Base-by-base conservation (phyloP, 2,113 vertebrate genomes). In the Rhea americana region DNA sequence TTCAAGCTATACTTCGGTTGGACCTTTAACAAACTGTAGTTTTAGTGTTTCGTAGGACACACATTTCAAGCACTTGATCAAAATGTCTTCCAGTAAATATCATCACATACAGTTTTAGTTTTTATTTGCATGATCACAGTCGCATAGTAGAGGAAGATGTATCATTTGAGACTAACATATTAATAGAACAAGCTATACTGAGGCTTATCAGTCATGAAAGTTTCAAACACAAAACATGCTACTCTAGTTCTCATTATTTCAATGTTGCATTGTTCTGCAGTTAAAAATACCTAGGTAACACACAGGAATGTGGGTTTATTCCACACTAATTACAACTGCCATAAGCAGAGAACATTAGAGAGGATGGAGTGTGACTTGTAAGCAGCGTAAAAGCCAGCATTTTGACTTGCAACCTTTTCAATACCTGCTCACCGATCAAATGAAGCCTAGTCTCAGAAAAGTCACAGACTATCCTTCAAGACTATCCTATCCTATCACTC, bases 1-100 rank as follows among this genome's bases (percentile, higher is more conserved):
- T 73, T 79, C 9, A 73, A 58, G 37, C 43, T 87, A 81, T 87
- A 78, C 63, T 72, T 89, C 78, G 85, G 76, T 19, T 74, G 77
- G 26, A 53, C 53, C 22, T 78, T 30, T 48, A 67, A 62, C 65
- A 91, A 85, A 75, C 56, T 58, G 4, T 9, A 82, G 2, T 4
- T 59, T 82, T 58, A 75, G 9, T 43, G 56, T 53, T 65, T 47
- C 81, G 24, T 32, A 48, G 35, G 37, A 55, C 17, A 79, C 9
- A 4, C 81, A 87, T 88, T 84, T 45, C 41, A 39, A 32, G 48
- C 11, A 18, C 71, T 91, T 93, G 71, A 95, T 95, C 80, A 89
- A 95, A 96, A 53, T 24, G 13, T 70, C 13, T 88, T 16, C 48
- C 43, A n/a, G 8, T 8, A 89, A 70, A 35, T 19, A 63, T 25